Conservation (phyloP, 2,113 vertebrate genomes). For the Numida meleagris region DNA sequence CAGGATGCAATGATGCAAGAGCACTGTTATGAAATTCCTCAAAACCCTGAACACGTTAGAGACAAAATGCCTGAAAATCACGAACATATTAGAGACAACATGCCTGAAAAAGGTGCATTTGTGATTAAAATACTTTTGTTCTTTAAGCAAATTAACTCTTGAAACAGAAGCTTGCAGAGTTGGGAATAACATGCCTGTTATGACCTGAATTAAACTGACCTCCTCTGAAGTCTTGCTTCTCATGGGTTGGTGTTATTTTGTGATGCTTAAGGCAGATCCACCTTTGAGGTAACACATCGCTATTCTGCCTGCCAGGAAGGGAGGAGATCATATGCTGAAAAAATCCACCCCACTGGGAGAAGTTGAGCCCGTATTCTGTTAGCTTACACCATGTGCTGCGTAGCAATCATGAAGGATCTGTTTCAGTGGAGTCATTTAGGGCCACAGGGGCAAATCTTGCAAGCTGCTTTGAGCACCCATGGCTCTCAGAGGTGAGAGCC, state of each 20-base stretch:
- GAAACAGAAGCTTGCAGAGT: constrained; percentile 22
- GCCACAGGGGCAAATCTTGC: neutral
- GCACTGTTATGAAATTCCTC: constrained; percentile 51
- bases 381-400: neutral
- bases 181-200: constrained; percentile 49
- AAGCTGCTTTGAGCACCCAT: neutral
- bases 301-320: neutral
- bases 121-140: constrained; percentile 11
- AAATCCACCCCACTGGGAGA: neutral
- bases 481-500: neutral
- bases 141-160: constrained; percentile 12
- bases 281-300: neutral
- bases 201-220: constrained; percentile 22
- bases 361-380: neutral
- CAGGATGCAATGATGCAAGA: constrained; percentile 28
- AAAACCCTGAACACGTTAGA: constrained; percentile 34
- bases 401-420: neutral
- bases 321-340: constrained; percentile 7
- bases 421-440: neutral
- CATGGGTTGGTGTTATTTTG: neutral
- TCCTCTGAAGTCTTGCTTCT: neutral
- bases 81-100: neutral
- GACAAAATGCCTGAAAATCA: constrained; percentile 10
- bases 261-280: neutral
- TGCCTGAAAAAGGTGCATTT: neutral